These are phyloP conservation scores for Serrognathus titanus DNA, from an alignment of 2,888 invertebrate genomes.

Conservation along the genomic window DNA sequence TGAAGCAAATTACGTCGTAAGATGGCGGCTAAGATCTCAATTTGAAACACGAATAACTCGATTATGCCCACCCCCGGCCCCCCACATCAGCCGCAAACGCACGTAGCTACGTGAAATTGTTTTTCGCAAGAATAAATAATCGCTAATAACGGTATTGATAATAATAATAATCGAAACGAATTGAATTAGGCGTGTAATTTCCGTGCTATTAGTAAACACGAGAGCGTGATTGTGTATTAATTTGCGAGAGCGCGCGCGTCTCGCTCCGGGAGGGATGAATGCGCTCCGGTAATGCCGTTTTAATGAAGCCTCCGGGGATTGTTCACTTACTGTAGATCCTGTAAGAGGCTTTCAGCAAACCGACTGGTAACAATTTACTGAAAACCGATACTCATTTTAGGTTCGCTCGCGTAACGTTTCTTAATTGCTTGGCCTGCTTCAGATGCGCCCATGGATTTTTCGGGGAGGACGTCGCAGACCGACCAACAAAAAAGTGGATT, in stretches of 20 bases:
- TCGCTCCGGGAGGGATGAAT: neutral
- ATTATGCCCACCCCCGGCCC: constrained; percentile 21
- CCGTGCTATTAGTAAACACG: too few species aligned
- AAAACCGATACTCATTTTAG: neutral
- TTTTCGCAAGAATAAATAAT: too few species aligned
- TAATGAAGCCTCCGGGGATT: constrained; percentile 33
- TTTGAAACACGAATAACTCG: constrained; percentile 37
- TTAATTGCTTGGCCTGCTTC: constrained; percentile 1
- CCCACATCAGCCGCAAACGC: too few species aligned
- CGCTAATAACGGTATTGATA: too few species aligned
- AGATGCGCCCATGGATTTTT: constrained; percentile 31
- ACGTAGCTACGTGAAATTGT: too few species aligned
- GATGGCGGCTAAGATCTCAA: constrained; percentile 36
- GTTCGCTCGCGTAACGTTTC: neutral
- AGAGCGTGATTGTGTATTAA: neutral
- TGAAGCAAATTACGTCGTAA: constrained; percentile 40
- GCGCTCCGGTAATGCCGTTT: constrained; percentile 28
- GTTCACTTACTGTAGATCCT: constrained; percentile 17
- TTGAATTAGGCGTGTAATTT: too few species aligned
- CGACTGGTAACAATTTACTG: neutral
- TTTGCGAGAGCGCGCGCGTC: neutral
- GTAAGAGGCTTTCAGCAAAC: constrained; percentile 1
- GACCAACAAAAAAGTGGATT: neutral
- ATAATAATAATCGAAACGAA: too few species aligned
- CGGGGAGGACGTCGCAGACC: constrained; percentile 9